phyloP scores from a whole-genome alignment of 2,888 invertebrate genomes.

The Brachylomia viminalis region DNA sequence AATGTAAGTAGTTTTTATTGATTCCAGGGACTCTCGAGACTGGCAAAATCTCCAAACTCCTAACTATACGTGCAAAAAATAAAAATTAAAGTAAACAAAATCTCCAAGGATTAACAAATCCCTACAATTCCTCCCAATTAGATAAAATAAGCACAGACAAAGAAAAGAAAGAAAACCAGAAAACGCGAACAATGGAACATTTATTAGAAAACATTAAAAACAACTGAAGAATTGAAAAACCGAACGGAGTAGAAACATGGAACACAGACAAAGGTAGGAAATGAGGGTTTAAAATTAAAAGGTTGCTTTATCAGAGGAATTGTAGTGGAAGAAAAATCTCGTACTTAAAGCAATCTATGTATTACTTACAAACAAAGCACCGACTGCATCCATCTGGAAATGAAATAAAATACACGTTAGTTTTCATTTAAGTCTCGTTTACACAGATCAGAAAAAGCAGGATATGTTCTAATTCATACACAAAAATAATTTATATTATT shows the following conservation, averaged over 20 bases:
- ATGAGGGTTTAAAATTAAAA: slow-evolving; percentile 60
- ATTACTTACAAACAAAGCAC: slow-evolving; percentile 59
- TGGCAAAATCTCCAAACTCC: neutral
- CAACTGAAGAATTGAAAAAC: slow-evolving; percentile 50
- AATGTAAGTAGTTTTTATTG: neutral
- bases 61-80: slow-evolving; percentile 11
- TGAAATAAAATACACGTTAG: slow-evolving; percentile 34
- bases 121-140: slow-evolving; percentile 49
- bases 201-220: slow-evolving; percentile 64
- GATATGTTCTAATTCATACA: neutral
- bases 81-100: slow-evolving; percentile 14
- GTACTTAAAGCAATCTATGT: slow-evolving; percentile 44
- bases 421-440: slow-evolving; percentile 19
- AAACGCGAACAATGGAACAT: slow-evolving; percentile 56
- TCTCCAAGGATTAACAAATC: slow-evolving; percentile 35
- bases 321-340: slow-evolving; percentile 38
- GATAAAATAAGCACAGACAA: slow-evolving; percentile 44
- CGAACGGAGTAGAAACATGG: slow-evolving; percentile 34
- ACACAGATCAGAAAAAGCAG: neutral
- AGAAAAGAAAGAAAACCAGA: slow-evolving; percentile 46
- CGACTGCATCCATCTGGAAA: slow-evolving; percentile 66
- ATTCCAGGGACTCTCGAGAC: neutral
- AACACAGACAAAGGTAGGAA: slow-evolving; percentile 58
- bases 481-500: neutral
- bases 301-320: slow-evolving; percentile 45